Percentiles rank a stretch among this genome's conserved stretches.
Conservation (phyloP, 2,888 invertebrate genomes). For the Leptinotarsa peninsularis region DNA sequence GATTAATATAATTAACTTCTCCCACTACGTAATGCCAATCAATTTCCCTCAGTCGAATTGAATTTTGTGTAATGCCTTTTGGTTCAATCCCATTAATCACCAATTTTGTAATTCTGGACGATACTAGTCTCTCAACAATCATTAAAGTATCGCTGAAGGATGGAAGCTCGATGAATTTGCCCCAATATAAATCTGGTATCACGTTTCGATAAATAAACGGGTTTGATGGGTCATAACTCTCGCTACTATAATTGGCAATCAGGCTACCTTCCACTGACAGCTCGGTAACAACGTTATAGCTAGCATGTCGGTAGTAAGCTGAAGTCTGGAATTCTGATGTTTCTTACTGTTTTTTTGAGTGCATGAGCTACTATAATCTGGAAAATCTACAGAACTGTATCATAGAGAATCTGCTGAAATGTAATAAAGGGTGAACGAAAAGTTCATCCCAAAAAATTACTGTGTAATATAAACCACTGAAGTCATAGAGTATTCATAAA, state of each 20-base stretch:
- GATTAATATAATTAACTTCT: no score
- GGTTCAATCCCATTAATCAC: no score
- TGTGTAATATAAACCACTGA: no score
- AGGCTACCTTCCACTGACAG: conserved; percentile 37
- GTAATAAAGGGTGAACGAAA: no score
- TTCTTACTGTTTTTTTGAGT: neutral
- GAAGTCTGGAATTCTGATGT: neutral
- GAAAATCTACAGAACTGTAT: no score
- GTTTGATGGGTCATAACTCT: conserved; percentile 47
- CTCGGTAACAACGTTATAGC: conserved; percentile 2
- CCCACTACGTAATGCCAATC: no score
- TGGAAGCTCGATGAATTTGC: conserved; percentile 9
- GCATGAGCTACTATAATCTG: no score
- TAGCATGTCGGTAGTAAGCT: conserved; percentile 5
- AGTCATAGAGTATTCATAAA: no score
- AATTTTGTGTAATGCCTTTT: no score
- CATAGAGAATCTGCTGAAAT: no score
- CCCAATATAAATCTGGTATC: conserved; percentile 36
- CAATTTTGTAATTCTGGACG: neutral
- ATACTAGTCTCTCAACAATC: neutral
- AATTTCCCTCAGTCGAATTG: no score
- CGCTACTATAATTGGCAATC: conserved; percentile 48
- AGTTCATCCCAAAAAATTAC: no score
- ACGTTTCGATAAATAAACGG: conserved; percentile 45
- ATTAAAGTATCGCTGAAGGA: neutral